A percentile compares a stretch with the other conserved stretches of the same genome.
These are phyloP conservation scores for Xyliphius kryptos DNA, from an alignment of 2,113 vertebrate genomes.

Conservation along the genomic window DNA sequence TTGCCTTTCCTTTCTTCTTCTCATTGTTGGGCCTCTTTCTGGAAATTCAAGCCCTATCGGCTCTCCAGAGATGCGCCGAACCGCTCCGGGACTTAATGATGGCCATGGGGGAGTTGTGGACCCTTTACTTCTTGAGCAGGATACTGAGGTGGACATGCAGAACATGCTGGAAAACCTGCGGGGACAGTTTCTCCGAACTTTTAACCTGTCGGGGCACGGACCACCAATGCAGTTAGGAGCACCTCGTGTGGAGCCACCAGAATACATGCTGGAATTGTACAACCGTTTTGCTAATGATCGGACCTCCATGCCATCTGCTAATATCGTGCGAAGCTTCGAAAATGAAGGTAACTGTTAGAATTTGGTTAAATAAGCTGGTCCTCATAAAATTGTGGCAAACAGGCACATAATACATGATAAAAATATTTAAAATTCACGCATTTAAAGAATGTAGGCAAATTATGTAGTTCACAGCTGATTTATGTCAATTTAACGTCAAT, in stretches of 20 bases:
- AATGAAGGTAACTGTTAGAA: slow-evolving; percentile 98
- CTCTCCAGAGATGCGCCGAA: slow-evolving; percentile 67
- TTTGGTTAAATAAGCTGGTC: too few species aligned
- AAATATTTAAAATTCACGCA: too few species aligned
- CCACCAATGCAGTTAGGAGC: slow-evolving; percentile 57
- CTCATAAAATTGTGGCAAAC: too few species aligned
- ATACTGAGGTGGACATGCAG: slow-evolving; percentile 72
- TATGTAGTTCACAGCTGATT: too few species aligned
- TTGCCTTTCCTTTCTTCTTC: slow-evolving; percentile 46
- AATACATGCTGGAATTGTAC: slow-evolving; percentile 98
- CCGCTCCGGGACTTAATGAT: slow-evolving; percentile 66
- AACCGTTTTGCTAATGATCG: slow-evolving; percentile 90
- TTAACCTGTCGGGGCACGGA: slow-evolving; percentile 81
- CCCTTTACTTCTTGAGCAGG: slow-evolving; percentile 76
- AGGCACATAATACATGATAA: too few species aligned
- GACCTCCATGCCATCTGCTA: slow-evolving; percentile 83
- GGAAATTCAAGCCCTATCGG: slow-evolving; percentile 74
- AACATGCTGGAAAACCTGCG: slow-evolving; percentile 80
- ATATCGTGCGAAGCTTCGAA: slow-evolving; percentile 95
- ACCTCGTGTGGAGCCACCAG: slow-evolving; percentile 80
- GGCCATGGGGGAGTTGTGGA: slow-evolving; percentile 78
- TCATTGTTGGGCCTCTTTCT: slow-evolving; percentile 58
- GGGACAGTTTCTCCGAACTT: slow-evolving; percentile 79
- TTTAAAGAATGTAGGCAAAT: too few species aligned
- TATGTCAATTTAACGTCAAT: too few species aligned